A percentile compares a stretch with the other conserved stretches of the same genome.
These are phyloP conservation scores for Parnassius glacialis DNA, from an alignment of 2,888 invertebrate species.

Conservation along the genomic window DNA sequence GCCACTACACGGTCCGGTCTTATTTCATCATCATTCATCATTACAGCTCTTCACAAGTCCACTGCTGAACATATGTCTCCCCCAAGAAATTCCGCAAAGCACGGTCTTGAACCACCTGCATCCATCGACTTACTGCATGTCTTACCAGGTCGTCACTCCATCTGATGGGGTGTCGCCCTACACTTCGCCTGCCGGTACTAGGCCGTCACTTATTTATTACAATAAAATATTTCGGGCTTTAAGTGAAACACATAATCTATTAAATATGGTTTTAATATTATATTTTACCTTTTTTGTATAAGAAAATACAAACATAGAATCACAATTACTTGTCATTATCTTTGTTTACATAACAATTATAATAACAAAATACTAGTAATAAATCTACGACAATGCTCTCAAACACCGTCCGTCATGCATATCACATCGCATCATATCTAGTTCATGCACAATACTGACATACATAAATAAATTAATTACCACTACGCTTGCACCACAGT, in stretches of 20 bases:
- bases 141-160: too few species aligned
- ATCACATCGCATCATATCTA: constrained; percentile 64
- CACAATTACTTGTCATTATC: constrained; percentile 56
- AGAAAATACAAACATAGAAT: constrained; percentile 65
- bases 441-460: constrained; percentile 73
- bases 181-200: too few species aligned
- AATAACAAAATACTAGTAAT: constrained; percentile 53
- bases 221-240: neutral
- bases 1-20: too few species aligned
- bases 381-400: constrained; percentile 49
- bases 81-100: too few species aligned
- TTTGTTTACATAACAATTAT: constrained; percentile 46
- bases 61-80: too few species aligned
- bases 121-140: too few species aligned
- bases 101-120: too few species aligned
- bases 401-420: constrained; percentile 51
- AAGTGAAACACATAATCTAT: constrained; percentile 26
- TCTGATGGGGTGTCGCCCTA: too few species aligned
- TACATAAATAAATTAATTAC: constrained; percentile 78
- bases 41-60: too few species aligned
- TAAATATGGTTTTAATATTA: constrained; percentile 48
- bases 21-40: too few species aligned
- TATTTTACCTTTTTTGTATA: constrained; percentile 61
- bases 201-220: too few species aligned
- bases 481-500: constrained; percentile 70